These are phyloP conservation scores for Phoebastria nigripes DNA, from an alignment of 2,797 vertebrate species.

Conservation along the genomic window DNA sequence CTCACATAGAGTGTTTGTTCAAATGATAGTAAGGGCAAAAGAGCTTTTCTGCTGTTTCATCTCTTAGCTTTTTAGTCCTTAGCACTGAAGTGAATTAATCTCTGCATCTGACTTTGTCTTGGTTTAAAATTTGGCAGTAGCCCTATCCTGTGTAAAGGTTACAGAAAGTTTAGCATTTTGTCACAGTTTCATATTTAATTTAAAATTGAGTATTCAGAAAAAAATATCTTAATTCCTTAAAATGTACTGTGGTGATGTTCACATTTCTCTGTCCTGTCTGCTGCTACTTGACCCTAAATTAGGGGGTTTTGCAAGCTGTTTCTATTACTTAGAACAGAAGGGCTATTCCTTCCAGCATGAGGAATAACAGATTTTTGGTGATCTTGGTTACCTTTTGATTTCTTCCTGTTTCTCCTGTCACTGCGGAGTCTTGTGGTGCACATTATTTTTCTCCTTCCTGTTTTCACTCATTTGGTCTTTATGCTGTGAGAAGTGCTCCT, in stretches of 20 bases:
- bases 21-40: not conserved
- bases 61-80: conserved; percentile 11
- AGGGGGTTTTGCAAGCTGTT: not conserved
- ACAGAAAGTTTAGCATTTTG: not conserved
- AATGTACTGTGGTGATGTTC: not conserved
- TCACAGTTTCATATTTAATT: not conserved
- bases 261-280: not conserved
- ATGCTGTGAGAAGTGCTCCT: not conserved
- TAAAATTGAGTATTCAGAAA: not conserved
- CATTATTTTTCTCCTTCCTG: not conserved
- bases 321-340: not conserved
- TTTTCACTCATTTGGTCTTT: not conserved
- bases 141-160: not conserved
- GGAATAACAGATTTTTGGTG: not conserved
- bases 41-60: conserved; percentile 29
- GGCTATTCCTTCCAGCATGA: not conserved
- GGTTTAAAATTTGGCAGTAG: not conserved
- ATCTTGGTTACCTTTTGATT: not conserved
- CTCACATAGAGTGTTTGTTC: not conserved
- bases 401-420: not conserved
- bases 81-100: not conserved
- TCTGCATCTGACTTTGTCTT: not conserved
- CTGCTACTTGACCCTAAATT: not conserved
- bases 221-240: not conserved
- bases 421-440: not conserved